These are phyloP conservation scores for Dromiciops gliroides DNA, from an alignment of 2,113 vertebrate genomes.

Conservation along the genomic window DNA sequence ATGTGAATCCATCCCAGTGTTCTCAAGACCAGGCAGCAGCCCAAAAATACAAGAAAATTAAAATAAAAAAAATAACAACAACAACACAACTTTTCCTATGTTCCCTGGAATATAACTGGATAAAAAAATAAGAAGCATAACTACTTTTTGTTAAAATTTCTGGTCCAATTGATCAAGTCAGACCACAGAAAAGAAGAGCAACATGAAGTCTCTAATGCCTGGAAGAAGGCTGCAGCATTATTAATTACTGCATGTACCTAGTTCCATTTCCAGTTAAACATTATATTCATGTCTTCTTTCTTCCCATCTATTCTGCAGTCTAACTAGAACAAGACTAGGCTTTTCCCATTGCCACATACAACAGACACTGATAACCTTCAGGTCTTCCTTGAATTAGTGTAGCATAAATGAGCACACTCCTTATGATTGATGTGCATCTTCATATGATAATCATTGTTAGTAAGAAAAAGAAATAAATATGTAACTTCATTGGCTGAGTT, in stretches of 20 bases:
- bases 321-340: not conserved
- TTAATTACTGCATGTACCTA: conserved; percentile 50
- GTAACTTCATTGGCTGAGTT: conserved; percentile 21
- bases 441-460: not conserved
- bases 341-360: conserved; percentile 29
- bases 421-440: conserved; percentile 40
- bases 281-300: not conserved
- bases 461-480: not conserved
- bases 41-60: conserved; percentile 28
- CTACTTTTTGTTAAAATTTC: conserved; percentile 66
- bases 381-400: conserved; percentile 36
- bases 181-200: conserved; percentile 55
- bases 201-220: conserved; percentile 52
- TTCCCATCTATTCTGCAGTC: not conserved
- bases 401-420: not conserved
- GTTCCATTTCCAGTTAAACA: conserved; percentile 61
- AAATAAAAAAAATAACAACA: not conserved
- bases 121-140: conserved; percentile 49
- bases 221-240: conserved; percentile 58
- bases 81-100: conserved; percentile 57
- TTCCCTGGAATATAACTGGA: conserved; percentile 54
- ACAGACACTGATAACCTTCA: not conserved
- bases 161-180: conserved; percentile 46
- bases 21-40: conserved; percentile 62
- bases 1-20: conserved; percentile 51